These are phyloP conservation scores for Aurelia coerulea DNA, from an alignment of 30 jellyfish, hydroid and myxozoan genomes.

Conservation along the genomic window DNA sequence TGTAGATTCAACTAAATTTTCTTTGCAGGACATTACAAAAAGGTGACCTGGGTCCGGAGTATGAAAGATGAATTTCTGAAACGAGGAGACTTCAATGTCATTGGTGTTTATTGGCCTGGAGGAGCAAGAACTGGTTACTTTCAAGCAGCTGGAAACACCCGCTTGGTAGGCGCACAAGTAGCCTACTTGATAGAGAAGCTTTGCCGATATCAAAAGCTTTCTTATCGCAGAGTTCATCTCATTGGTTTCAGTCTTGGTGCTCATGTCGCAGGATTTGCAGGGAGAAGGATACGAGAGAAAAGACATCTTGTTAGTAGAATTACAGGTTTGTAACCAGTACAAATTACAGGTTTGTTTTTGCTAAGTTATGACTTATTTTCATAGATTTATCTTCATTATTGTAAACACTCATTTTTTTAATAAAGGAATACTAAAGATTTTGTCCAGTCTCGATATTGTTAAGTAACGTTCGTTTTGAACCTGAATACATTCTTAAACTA, in stretches of 20 bases:
- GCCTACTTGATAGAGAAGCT: slow-evolving; percentile 44
- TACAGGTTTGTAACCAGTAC: slow-evolving; percentile 77
- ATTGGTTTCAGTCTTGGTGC: slow-evolving; percentile 88
- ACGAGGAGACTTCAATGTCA: slow-evolving; percentile 70
- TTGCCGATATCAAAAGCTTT: slow-evolving; percentile 41
- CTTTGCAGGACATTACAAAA: background rate
- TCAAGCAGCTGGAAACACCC: slow-evolving; percentile 79
- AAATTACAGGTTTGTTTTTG: too few species aligned
- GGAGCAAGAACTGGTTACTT: slow-evolving; percentile 69
- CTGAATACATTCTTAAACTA: too few species aligned
- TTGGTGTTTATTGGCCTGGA: slow-evolving; percentile 59
- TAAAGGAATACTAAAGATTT: too few species aligned
- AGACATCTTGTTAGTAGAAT: slow-evolving; percentile 64
- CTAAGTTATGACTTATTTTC: too few species aligned
- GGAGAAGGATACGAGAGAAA: slow-evolving; percentile 53
- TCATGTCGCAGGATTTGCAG: slow-evolving; percentile 80
- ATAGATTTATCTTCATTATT: too few species aligned
- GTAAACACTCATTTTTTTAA: too few species aligned
- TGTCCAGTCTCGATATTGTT: too few species aligned
- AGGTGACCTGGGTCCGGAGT: background rate
- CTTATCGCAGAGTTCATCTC: slow-evolving; percentile 39
- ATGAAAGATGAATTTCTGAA: slow-evolving; percentile 37
- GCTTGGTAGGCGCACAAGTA: slow-evolving; percentile 79
- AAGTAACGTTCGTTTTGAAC: too few species aligned
- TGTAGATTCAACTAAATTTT: background rate